Evolutionary conservation across 1,140 invertebrate genomes (phyloP), one percentile per base, ranked within the genome.

Genomic region (Camponotus pennsylvanicus): DNA sequence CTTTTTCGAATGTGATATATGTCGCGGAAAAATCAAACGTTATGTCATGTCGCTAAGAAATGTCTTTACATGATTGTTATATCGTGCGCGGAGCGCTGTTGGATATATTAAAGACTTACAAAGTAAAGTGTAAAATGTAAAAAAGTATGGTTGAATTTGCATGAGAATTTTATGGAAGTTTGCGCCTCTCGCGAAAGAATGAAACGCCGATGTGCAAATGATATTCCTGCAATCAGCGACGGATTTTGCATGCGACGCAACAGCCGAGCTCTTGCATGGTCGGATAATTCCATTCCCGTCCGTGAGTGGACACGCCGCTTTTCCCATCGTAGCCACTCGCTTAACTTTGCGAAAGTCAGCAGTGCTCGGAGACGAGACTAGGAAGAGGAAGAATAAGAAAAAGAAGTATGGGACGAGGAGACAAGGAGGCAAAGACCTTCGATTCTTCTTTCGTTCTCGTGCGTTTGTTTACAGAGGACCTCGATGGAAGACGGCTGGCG

Each of bases 381-480:
- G 42, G 32, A 61, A 34, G 59, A 37, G 52, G 21, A 67, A 80
- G 77, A 42, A 32, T 55, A 27, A 57, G 37, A 42, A 64, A n/a
- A 11, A n/a, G 32, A 2, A 52, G 71, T 15, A n/a, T 18, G 45
- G 32, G 59, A 59, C 9, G 66, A 83, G 63, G 61, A 34, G 7
- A 75, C 57, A 37, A 52, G 83, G 27, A 27, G 69, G 49, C 49
- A 15, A 84, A 89, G 85, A 80, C 67, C 82, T 91, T 86, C 88
- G 89, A 89, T 86, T 89, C 85, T 88, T 87, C 89, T 90, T 89
- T 86, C 80, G 84, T 85, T 79, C 87, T 89, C 85, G 86, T 88
- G 88, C 83, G 89, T 90, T 93, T 92, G 92, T 92, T 92, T 92
- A 90, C 90, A 86, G 86, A 92, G 87, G 89, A 86, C 78, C 88